Base-by-base conservation (phyloP, 2,888 invertebrate species). In the Phragmatobia fuliginosa region DNA sequence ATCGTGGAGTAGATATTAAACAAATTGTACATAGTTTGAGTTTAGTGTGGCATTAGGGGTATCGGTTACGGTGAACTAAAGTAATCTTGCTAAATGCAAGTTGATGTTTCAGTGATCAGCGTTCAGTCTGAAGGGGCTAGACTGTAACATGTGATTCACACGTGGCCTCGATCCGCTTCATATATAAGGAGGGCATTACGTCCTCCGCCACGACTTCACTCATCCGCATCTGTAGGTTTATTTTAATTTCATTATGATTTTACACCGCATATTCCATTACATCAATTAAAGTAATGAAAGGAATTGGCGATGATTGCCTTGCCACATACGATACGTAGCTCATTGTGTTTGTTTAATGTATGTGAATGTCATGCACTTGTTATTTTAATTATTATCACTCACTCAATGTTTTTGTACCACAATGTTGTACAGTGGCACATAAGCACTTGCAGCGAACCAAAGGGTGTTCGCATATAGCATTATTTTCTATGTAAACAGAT, bases 91-190 rank as follows among this genome's bases (percentile, higher is more conserved):
- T 94, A 91, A 94, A 93, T 77, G 83, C 84, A 87, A 90, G 87
- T 94, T 93, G 85, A 93, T 93, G 88, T 95, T 95, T 94, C 95
- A 95, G 95, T 94, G 91, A 87, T 93, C 92, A 91, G 84, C 92
- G 89, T 94, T 87, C 94, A 94, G 88, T 93, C 94, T 87, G 88
- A 86, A 81, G 94, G 94, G 87, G 94, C 94, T 90, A 92, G 92
- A 92, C 89, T 94, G 86, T 95, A 94, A 88, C 87, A 84, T 82
- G 85, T 85, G 79, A 83, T 83, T 80, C 81, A 81, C 80, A 80
- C 82, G 87, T 88, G 90, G 91, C 89, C 88, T 82, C 88, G 80
- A 86, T 90, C 89, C 90, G 88, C 89, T 87, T 86, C 90, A 76
- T 86, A 85, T 84, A 83, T 88, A 87, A 94, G 86, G 93, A 93